Base-by-base conservation (phyloP, 2,113 vertebrate species). In the Noturus placidus region DNA sequence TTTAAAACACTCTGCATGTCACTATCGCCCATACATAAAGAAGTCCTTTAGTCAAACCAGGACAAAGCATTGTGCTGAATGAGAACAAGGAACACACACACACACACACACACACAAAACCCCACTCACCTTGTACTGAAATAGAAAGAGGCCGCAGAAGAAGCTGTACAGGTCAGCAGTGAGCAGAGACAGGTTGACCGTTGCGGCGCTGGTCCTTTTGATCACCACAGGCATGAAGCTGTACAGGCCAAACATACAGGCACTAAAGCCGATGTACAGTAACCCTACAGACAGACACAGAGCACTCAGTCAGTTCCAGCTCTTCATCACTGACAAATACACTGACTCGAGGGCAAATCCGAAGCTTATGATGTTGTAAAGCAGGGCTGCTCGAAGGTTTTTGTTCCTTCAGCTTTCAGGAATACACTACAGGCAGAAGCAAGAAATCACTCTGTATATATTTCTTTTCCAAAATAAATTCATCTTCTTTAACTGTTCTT, bases 201-300 rank as follows among this genome's bases (percentile, higher is more conserved):
- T 96, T 56, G 97, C 96, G 90, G 97, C 97, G 1, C 98, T 98
- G 33, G 97, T 99, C 93, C 96, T 97, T 93, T 96, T 97, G 84
- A 99, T 97, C 91, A 98, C 97, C 56, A 99, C 94, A 0, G 97
- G 97, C 97, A 98, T 98, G 87, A 99, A 98, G 94, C 97, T 98
- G 93, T 99, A 99, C 67, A 99, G 96, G 87, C 96, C 95, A 87
- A 99, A 99, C 97, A 98, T 99, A 93, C 97, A 98, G 94, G 96
- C 96, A 14, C 96, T 98, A 86, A 98, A 99, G 79, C 96, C 97
- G 0, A 97, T 94, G 0, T 99, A 99, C 85, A 99, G 95, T 77
- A 99, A 94, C 20, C 98, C 98, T 99, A 93, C 50, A 89, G 65
- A 90, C 87, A 87, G 86, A 88, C 84, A 89, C 59, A 91, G 79